Conservation (phyloP, 2,888 invertebrate species). For the Drosophila monieri region DNA sequence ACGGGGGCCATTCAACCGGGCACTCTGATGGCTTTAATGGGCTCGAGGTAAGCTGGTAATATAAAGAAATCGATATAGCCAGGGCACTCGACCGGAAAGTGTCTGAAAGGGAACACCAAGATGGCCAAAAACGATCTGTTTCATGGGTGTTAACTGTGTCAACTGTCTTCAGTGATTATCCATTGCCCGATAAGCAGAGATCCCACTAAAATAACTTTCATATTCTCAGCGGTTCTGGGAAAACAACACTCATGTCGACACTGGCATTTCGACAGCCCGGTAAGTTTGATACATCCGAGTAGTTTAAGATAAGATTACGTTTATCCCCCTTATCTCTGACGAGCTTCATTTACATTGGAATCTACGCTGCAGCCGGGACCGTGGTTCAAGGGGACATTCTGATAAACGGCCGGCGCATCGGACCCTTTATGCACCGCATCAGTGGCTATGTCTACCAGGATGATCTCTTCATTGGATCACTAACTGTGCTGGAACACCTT, state of each 20-base stretch:
- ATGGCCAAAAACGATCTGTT: constrained; percentile 20
- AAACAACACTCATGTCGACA: constrained; percentile 94
- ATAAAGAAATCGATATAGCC: constrained; percentile 23
- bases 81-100: constrained; percentile 30
- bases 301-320: constrained; percentile 60
- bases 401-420: constrained; percentile 90
- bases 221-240: constrained; percentile 89
- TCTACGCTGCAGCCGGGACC: constrained; percentile 86
- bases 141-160: constrained; percentile 26
- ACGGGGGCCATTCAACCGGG: constrained; percentile 93
- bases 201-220: constrained; percentile 20
- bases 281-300: constrained; percentile 78
- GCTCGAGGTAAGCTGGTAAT: constrained; percentile 88
- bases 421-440: constrained; percentile 90
- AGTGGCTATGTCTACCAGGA: constrained; percentile 97
- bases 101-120: not conserved
- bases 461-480: constrained; percentile 92
- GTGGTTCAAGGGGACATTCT: constrained; percentile 91
- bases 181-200: constrained; percentile 15
- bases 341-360: constrained; percentile 24
- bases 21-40: constrained; percentile 92
- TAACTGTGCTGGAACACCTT: constrained; percentile 94
- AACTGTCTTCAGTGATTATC: constrained; percentile 5
- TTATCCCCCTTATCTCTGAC: constrained; percentile 5
- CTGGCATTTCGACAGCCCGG: constrained; percentile 91